Evolutionary conservation across 2,888 invertebrate genomes (phyloP), one percentile per base, ranked within the genome.

Genomic region (Dynastes maya): DNA sequence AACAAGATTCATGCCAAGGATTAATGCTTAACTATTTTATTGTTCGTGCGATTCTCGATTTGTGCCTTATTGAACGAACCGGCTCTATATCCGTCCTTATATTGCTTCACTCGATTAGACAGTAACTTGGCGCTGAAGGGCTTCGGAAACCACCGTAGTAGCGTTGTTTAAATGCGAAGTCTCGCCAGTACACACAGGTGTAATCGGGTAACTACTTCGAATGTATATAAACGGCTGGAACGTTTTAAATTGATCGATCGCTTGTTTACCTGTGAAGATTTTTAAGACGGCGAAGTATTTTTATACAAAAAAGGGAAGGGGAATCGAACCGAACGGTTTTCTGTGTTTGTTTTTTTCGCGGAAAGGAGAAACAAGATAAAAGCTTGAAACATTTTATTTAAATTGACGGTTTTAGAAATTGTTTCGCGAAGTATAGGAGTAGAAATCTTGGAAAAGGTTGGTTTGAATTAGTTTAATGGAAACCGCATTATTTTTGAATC

Each of bases 91-190:
- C 76, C 78, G 78, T 55, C 71, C 32, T 87, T 86, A 83, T 85
- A 85, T 65, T 87, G 88, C 86, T 88, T 88, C 85, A 85, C 85
- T 86, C 88, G 87, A 88, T 88, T 88, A 88, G 86, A 86, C 84
- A 84, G 84, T 87, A 87, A 87, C 86, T 86, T 85, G 82, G 82
- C 79, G 72, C 67, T 83, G 83, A 87, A 86, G 82, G 88, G 87
- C 84, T 88, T 88, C 88, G 77, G 87, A 88, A 88, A 86, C 87
- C 87, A 84, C 85, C 83, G 81, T 82, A 80, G 78, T 78, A 67
- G 83, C 84, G 85, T 85, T 84, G 85, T 84, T 86, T 85, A 84
- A 86, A 85, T 84, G 82, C 84, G 72, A 72, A 40, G 72, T 58
- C 72, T 72, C 58, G 72, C 40, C 58, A 22, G 27, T 58, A 22